Evolutionary conservation across 2,113 vertebrate species (phyloP).

Genomic region (Tursiops truncatus): DNA sequence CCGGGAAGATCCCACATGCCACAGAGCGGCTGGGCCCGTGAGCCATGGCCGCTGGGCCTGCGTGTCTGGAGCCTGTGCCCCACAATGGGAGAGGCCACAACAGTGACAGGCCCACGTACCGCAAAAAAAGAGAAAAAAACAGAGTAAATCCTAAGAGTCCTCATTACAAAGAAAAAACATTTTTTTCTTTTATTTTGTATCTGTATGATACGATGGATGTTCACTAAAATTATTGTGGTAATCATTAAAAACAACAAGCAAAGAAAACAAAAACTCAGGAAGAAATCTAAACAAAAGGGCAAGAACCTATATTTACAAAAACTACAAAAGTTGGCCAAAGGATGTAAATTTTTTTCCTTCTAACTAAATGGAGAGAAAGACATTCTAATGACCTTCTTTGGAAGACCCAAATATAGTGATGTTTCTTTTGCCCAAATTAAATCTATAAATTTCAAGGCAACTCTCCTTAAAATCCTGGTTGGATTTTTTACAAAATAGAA

Average conservation of each 20-base stretch:
- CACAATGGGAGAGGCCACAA: too few species aligned
- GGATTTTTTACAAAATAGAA: neutral
- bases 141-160: neutral
- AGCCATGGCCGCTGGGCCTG: too few species aligned
- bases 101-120: too few species aligned
- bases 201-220: neutral
- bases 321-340: neutral
- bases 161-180: neutral
- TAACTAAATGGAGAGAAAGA: neutral
- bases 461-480: neutral
- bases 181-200: neutral
- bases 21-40: rapidly evolving
- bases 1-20: too few species aligned
- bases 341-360: neutral
- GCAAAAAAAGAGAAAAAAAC: too few species aligned
- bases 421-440: neutral
- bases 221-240: neutral
- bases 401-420: neutral
- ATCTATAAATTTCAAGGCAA: slow-evolving; percentile 2
- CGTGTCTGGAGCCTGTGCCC: too few species aligned
- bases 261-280: neutral
- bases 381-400: neutral
- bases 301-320: neutral
- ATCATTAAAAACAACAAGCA: neutral
- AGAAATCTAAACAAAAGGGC: neutral